Evolutionary conservation across 2,113 vertebrate species (phyloP), one percentile per base, ranked within the genome.

Genomic region (Hiodon alosoides): DNA sequence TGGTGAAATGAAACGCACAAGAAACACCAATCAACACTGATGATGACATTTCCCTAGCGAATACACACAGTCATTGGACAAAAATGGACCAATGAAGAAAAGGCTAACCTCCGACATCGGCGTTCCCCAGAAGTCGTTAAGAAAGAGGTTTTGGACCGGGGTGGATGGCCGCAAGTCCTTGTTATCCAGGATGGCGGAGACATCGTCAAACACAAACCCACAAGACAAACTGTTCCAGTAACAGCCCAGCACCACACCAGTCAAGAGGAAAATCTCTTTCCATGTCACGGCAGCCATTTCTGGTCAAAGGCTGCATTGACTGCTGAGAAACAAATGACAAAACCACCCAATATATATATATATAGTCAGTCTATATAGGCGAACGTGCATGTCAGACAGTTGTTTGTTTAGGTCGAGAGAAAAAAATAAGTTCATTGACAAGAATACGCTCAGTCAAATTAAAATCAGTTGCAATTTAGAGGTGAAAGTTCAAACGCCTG

Each of bases 41-140:
- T 2, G 31, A 31, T 31, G 31, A 31, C 31, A 2, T 31, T 31
- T 31, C 31, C 31, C 1, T 31, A 31, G 31, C 31, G 31, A 31
- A 31, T 31, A 31, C 31, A 31, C 31, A 31, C 31, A 31, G 31
- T 31, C 0, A 31, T 31, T 31, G 31, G 31, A 31, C 31, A 31
- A 31, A 31, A 31, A 31, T 2, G 4, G 3, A 14, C 46, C 7
- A 48, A 65, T 7, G 10, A 13, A 67, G n/a, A 5, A 4, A 51
- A 13, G 1, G 76, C 69, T 86, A 90, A 95, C 97, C 94, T 98
- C 97, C 65, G 94, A 91, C 97, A 99, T 99, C 8, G 97, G 96
- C 5, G 97, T 99, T 68, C 97, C 97, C 97, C 97, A 98, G 85
- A 99, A 99, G 82, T 99, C 97, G 92, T 99, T 98, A 78, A 92